Percentiles rank a stretch among this genome's conserved stretches.
Conservation (phyloP, 2,797 vertebrate species). For the Sebastiscus albofasciatus region DNA sequence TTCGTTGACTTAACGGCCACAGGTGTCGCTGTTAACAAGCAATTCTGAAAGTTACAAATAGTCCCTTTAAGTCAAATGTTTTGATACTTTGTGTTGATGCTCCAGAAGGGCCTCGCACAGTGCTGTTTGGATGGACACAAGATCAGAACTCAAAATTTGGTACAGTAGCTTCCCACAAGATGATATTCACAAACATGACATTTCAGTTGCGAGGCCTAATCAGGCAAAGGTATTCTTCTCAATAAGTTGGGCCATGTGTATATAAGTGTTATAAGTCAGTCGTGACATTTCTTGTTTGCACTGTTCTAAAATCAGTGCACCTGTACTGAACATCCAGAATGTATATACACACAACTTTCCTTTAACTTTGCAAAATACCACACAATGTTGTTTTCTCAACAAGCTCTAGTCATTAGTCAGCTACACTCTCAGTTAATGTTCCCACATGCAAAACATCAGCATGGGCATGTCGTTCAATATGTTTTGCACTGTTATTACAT, state of each 20-base stretch:
- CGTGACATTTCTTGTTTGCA: neutral
- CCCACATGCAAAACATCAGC: neutral
- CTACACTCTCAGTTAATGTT: neutral
- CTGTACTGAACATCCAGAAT: neutral
- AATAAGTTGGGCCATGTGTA: neutral
- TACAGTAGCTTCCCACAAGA: neutral
- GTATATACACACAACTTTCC: neutral
- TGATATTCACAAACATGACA: neutral
- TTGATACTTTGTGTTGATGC: neutral
- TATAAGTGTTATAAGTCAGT: neutral
- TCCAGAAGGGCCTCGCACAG: neutral
- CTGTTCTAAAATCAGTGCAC: neutral
- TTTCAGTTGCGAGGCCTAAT: neutral
- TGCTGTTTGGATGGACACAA: neutral
- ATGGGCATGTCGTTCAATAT: neutral
- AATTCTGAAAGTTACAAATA: too few species aligned
- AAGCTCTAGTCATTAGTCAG: neutral
- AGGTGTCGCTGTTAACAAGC: too few species aligned
- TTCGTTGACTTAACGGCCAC: too few species aligned
- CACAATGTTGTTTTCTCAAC: neutral
- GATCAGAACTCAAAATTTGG: neutral
- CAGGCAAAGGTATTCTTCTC: neutral
- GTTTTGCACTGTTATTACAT: neutral
- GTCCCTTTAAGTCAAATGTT: neutral
- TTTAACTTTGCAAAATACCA: neutral